Percentiles rank a stretch among this genome's conserved stretches.
Evolutionary conservation across 2,888 invertebrate species (phyloP).

Genomic region (Aleiodes testaceus): DNA sequence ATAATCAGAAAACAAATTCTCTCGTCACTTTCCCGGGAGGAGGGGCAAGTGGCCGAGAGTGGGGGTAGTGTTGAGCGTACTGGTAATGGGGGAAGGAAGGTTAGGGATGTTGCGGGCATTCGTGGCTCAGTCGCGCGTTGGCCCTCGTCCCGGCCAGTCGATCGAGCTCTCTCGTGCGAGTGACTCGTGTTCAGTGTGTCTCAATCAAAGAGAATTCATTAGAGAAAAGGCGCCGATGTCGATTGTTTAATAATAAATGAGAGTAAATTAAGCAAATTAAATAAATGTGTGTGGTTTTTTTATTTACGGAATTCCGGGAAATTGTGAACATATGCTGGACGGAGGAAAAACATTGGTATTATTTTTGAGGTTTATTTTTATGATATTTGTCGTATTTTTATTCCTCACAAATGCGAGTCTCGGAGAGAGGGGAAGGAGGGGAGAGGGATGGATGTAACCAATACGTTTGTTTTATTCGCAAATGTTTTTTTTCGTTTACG

Average conservation of each 20-base stretch:
- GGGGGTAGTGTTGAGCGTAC: conserved; percentile 48
- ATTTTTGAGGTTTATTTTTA: too few relatives aligned
- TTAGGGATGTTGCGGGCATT: conserved; percentile 63
- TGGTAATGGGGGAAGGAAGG: conserved; percentile 50
- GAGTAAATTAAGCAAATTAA: too few relatives aligned
- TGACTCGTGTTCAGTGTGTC: neutral
- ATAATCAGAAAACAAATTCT: too few relatives aligned
- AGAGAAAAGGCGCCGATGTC: neutral
- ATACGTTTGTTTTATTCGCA: too few relatives aligned
- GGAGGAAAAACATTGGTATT: neutral
- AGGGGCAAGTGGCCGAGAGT: conserved; percentile 36
- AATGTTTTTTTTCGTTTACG: neutral
- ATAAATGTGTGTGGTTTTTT: too few relatives aligned
- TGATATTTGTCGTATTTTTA: too few relatives aligned
- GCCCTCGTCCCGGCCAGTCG: conserved; percentile 67
- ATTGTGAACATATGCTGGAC: conserved; percentile 6
- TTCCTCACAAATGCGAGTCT: conserved; percentile 24
- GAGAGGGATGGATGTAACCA: neutral
- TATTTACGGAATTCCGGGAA: conserved; percentile 1
- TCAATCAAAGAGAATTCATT: neutral
- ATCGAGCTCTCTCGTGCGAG: conserved; percentile 55
- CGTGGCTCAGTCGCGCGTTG: conserved; percentile 67
- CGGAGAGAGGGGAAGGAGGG: conserved; percentile 1
- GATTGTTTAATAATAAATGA: too few relatives aligned
- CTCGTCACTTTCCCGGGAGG: conserved; percentile 34